Evolutionary conservation across 1,140 invertebrate genomes (phyloP), one percentile per base, ranked within the genome.

Genomic region (Aphaenogaster floridana): DNA sequence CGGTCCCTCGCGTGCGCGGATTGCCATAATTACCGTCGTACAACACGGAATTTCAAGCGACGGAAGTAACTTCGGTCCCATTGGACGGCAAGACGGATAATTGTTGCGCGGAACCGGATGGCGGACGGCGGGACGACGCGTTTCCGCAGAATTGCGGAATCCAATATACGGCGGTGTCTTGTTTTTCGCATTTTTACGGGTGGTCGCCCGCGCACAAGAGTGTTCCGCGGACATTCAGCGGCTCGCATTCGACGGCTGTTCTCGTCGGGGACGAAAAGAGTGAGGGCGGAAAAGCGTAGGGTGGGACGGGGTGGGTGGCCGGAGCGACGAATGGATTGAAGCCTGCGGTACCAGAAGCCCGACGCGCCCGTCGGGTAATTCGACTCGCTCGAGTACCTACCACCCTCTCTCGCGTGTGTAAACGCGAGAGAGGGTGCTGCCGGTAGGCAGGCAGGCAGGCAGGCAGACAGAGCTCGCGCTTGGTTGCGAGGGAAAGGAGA

Each of bases 311-410:
- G 83, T 74, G 89, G 88, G 87, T 88, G 88, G 77, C 48, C 48
- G 71, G 90, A 86, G 86, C 91, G 91, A 92, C 91, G 91, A 93
- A 94, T 93, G 91, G 90, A 92, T 69, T 86, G 91, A 92, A 94
- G 89, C 90, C 90, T 86, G 89, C 90, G 90, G 91, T 92, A 88
- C 89, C 87, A 90, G 92, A 91, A 94, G 91, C 90, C 88, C 90
- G 84, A 88, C 93, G 91, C 90, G 88, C 88, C 90, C 91, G 91
- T 90, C 92, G 90, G 91, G 91, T 93, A 94, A 94, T 94, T 94
- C 92, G 93, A 94, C 92, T 92, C 93, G 91, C 92, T 94, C 91
- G 92, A 93, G 92, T 93, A 92, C 93, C 89, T 93, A 91, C 93
- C 89, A 92, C 92, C 87, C 92, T 91, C 90, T 87, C 92, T 90